Base-by-base conservation (phyloP, 2,888 invertebrate species). In the Leptogaster cylindrica region DNA sequence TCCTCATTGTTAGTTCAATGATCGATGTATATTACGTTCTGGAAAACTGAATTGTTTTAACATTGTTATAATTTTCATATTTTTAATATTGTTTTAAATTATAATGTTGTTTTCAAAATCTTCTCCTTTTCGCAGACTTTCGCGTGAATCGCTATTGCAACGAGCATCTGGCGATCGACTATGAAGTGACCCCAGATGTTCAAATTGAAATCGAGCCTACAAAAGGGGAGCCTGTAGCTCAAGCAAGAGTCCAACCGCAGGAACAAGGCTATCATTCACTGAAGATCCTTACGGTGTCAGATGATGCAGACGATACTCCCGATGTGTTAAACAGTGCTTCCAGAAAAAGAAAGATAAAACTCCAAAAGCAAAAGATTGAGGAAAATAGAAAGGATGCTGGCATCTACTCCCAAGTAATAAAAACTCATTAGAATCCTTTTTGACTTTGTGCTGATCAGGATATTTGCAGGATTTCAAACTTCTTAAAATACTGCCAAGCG, bases 71-170 rank as follows among this genome's bases (percentile, higher is more conserved):
- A n/a, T n/a, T n/a, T n/a, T n/a, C n/a, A n/a, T n/a, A n/a, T n/a
- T n/a, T n/a, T n/a, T n/a, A n/a, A n/a, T n/a, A n/a, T n/a, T n/a
- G n/a, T n/a, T n/a, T n/a, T n/a, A n/a, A n/a, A 3, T 36, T 36
- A 36, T 36, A 12, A 12, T 12, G 12, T 36, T 12, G 18, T 8
- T 52, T 31, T 33, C 1, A 14, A 58, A 41, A 14, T 3, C 8
- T 18, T 2, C 20, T 12, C 6, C 8, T 28, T 25, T 25, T 81
- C 80, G 1, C 81, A 86, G 86, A 83, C 70, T 80, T 83, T 5
- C 75, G 83, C 14, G 79, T 85, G 65, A 81, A 84, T 16, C 85
- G 83, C 75, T 85, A 83, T 75, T 86, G 86, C 76, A 84, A 84
- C 72, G 82, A 84, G 2, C 83, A 85, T 70, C 80, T 86, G 46